Percentiles rank a stretch among this genome's conserved stretches.
Conservation (phyloP, 2,113 vertebrate genomes). For the Hypocryptadius cinnamomeus region DNA sequence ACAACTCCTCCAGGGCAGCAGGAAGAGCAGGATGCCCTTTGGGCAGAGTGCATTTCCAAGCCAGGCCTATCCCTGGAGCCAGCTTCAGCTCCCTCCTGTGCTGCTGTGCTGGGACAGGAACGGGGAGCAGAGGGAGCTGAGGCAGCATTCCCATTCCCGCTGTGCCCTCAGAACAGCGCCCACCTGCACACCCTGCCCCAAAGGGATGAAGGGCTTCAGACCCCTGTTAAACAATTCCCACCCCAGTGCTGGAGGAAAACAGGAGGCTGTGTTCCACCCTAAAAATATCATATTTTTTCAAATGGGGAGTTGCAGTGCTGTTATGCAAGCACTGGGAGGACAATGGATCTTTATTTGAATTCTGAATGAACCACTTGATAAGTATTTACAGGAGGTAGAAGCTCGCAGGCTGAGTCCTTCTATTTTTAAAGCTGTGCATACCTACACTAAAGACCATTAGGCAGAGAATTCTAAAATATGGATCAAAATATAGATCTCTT, state of each 20-base stretch:
- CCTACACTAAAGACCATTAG: background rate
- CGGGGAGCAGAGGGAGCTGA: background rate
- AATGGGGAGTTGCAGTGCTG: background rate
- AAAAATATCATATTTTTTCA: background rate
- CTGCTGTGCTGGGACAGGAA: background rate
- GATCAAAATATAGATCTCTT: background rate
- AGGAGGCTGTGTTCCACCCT: background rate
- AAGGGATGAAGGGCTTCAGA: background rate
- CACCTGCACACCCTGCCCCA: background rate
- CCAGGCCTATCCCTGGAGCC: background rate
- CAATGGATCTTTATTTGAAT: constrained; percentile 25
- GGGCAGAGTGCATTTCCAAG: background rate
- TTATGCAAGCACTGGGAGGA: constrained; percentile 31
- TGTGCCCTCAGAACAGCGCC: background rate
- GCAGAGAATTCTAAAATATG: background rate
- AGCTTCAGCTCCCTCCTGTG: background rate
- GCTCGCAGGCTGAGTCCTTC: background rate
- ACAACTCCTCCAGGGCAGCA: background rate
- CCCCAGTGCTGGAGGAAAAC: background rate
- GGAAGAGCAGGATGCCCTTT: no score
- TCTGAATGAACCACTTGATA: constrained; percentile 31
- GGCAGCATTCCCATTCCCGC: background rate
- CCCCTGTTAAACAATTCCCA: background rate
- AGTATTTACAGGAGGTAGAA: constrained; percentile 34
- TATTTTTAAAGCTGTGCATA: constrained; percentile 12